A percentile compares a stretch with the other conserved stretches of the same genome.
phyloP scores from a whole-genome alignment of 2,113 vertebrate genomes.

The Istiophorus platypterus region DNA sequence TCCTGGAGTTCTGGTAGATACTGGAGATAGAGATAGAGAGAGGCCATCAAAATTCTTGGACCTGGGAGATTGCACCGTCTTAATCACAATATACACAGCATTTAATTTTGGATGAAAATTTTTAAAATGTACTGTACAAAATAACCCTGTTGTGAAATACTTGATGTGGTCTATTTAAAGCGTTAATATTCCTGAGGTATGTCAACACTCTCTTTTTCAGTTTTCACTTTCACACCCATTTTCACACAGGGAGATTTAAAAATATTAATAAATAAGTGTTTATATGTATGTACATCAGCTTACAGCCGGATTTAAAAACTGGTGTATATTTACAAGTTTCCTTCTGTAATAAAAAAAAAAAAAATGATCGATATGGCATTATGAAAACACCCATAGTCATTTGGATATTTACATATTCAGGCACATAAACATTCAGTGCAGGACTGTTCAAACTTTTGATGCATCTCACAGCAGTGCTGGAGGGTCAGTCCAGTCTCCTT shows the following conservation, averaged over 20 bases:
- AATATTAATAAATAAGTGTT: background rate
- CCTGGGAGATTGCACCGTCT: background rate
- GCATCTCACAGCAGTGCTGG: constrained; percentile 35
- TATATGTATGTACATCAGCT: background rate
- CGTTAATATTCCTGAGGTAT: background rate
- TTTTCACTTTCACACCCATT: background rate
- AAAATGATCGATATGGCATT: background rate
- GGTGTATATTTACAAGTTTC: background rate
- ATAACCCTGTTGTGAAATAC: background rate
- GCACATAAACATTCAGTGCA: background rate
- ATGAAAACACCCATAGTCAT: background rate
- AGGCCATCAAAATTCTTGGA: background rate
- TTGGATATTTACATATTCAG: background rate
- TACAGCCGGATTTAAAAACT: background rate
- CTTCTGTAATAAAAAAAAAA: background rate
- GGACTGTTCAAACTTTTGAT: constrained; percentile 8
- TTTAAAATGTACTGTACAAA: background rate
- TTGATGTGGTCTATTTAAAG: background rate
- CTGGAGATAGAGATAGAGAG: background rate
- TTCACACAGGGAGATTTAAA: background rate
- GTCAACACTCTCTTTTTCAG: background rate
- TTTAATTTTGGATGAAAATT: background rate
- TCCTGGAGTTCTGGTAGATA: background rate
- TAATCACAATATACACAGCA: background rate
- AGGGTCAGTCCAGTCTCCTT: constrained; percentile 31